phyloP scores from a whole-genome alignment of 1,140 invertebrate genomes.

The Lordiphosa collinella region DNA sequence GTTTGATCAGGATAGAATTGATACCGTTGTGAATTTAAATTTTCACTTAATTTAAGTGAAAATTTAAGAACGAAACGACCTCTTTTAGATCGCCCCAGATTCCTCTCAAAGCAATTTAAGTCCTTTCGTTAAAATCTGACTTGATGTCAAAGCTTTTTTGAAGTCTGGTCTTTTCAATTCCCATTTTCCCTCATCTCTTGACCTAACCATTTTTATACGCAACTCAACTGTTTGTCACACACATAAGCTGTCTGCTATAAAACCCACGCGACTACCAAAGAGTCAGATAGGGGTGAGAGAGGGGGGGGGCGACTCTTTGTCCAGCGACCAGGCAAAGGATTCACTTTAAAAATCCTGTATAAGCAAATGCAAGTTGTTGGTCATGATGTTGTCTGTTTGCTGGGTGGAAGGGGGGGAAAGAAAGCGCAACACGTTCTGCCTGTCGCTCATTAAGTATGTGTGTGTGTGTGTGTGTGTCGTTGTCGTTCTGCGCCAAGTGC shows the following conservation, averaged over 20 bases:
- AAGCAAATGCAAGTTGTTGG: slow-evolving; percentile 46
- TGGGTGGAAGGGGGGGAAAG: slow-evolving; percentile 11
- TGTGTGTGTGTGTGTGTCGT: slow-evolving; percentile 19
- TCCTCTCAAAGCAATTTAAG: no score
- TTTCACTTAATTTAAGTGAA: no score
- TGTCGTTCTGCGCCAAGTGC: slow-evolving; percentile 45
- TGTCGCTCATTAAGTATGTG: slow-evolving; percentile 61
- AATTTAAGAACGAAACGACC: no score
- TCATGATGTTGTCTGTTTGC: slow-evolving; percentile 45
- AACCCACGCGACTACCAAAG: background rate
- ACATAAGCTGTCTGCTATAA: slow-evolving; percentile 10
- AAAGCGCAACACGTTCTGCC: slow-evolving; percentile 52
- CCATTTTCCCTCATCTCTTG: background rate
- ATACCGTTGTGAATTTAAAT: no score
- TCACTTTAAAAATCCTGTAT: slow-evolving; percentile 11
- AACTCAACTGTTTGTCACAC: background rate
- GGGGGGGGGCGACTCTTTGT: background rate
- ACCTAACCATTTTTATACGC: slow-evolving; percentile 4
- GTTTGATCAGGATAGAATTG: no score
- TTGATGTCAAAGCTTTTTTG: no score
- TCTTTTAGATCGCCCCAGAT: no score
- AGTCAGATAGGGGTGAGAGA: background rate
- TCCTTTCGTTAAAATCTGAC: no score
- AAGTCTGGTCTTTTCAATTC: background rate
- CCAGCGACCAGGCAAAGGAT: slow-evolving; percentile 1